Evolutionary conservation across 2,888 invertebrate species (phyloP), one percentile per base, ranked within the genome.

Genomic region (Melieria crassipennis): DNA sequence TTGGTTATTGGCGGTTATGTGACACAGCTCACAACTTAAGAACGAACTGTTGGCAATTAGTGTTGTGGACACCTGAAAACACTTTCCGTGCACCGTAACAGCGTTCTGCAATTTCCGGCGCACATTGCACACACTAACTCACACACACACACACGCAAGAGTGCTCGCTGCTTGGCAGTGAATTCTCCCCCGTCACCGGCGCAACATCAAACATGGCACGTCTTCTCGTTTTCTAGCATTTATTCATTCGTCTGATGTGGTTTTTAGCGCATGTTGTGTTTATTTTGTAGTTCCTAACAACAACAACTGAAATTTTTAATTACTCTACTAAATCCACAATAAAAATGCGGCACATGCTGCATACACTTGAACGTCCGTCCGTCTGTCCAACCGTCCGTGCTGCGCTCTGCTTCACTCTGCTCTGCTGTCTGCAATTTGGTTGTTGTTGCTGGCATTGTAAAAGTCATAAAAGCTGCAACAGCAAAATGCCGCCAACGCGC

Each of bases 221-320:
- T 61, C 46, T 52, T n/a, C 60, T 45, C 67, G n/a, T 7, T 4
- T 43, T 9, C 10, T 4, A 42, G 11, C 45, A 13, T 13, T 9
- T 5, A 7, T 30, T 45, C 50, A 6, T 60, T 2, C 13, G 10
- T 76, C 73, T 79, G 77, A 80, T 79, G 79, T 80, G 80, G 80
- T 68, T 78, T 75, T 30, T 70, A 74, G 57, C 73, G 74, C 74
- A 69, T 73, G 69, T 72, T 72, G 30, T 58, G 78, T 81, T 82
- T 80, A 82, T 81, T 79, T 80, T 79, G 79, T 52, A 11, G 52
- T 69, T 62, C 61, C 43, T 52, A 56, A 30, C 58, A 58, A 66
- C 47, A 66, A 66, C 58, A 66, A 62, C 30, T 46, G 58, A 67
- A 57, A 67, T 11, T 69, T 69, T 69, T 69, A 69, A 69, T 69